These are phyloP conservation scores for Eudemis profundana DNA, from an alignment of 2,888 invertebrate genomes.

Conservation along the genomic window DNA sequence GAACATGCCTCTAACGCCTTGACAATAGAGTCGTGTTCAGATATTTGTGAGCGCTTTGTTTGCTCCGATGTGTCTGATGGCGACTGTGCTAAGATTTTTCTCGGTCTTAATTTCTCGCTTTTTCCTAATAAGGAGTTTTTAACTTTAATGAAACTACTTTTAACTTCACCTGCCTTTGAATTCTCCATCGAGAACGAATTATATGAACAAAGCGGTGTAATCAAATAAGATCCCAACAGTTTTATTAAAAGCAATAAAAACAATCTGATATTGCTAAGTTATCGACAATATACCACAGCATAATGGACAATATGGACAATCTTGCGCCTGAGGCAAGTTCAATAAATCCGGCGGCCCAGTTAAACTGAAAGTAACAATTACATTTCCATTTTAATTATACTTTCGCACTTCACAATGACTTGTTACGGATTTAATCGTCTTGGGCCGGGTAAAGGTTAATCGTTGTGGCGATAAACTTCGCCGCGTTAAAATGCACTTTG, in stretches of 20 bases:
- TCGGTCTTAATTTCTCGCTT: too few relatives aligned
- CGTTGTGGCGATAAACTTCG: constrained; percentile 4
- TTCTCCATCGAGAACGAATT: neutral
- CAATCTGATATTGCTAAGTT: neutral
- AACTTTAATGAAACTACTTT: too few relatives aligned
- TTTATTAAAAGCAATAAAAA: constrained; percentile 2
- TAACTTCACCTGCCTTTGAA: too few relatives aligned
- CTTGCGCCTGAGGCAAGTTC: constrained; percentile 4
- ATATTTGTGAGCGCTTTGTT: too few relatives aligned
- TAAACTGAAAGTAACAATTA: constrained; percentile 33
- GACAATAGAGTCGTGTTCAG: too few relatives aligned
- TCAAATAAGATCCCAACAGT: too few relatives aligned
- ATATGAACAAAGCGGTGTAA: neutral
- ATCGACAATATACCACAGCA: constrained; percentile 18
- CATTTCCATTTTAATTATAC: constrained; percentile 32
- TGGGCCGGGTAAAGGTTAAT: constrained; percentile 2
- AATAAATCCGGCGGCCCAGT: constrained; percentile 31
- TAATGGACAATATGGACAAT: constrained; percentile 21
- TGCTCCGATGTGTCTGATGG: too few relatives aligned
- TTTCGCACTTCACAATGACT: constrained; percentile 32
- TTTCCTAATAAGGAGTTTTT: too few relatives aligned
- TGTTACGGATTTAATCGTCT: constrained; percentile 7
- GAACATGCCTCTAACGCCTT: too few relatives aligned
- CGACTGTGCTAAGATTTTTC: too few relatives aligned
- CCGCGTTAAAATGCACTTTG: constrained; percentile 30